These are phyloP conservation scores for Sebastes glaucus DNA, from an alignment of 2,797 vertebrate species.

Conservation along the genomic window DNA sequence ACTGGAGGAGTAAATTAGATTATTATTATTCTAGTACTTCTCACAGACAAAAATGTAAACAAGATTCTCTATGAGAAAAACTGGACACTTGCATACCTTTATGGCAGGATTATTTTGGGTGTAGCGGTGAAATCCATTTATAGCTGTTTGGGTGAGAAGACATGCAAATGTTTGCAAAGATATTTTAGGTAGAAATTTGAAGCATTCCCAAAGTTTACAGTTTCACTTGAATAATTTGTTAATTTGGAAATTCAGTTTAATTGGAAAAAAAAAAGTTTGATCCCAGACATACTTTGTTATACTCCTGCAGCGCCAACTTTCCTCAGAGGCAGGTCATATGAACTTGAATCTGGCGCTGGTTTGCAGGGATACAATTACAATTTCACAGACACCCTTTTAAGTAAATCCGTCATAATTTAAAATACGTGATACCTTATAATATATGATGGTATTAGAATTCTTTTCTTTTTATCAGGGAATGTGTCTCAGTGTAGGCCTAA, in stretches of 20 bases:
- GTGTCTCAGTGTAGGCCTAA: neutral
- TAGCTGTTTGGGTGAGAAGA: conserved; percentile 7
- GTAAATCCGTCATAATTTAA: neutral
- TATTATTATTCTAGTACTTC: neutral
- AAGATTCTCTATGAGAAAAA: conserved; percentile 18
- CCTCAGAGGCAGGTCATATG: conserved; percentile 24
- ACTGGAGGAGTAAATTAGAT: conserved; percentile 13
- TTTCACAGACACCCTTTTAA: neutral
- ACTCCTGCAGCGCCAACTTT: conserved; percentile 27
- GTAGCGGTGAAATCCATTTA: conserved; percentile 1
- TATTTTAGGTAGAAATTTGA: conserved; percentile 6
- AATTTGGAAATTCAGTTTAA: neutral
- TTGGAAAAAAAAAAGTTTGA: neutral
- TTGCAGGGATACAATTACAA: conserved; percentile 2
- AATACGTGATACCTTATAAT: neutral
- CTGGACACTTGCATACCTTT: neutral
- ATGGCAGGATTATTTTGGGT: neutral
- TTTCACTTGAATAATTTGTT: conserved; percentile 9
- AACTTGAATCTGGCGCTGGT: conserved; percentile 9
- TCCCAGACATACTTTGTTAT: conserved; percentile 27
- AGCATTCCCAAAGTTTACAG: neutral
- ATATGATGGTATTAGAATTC: neutral
- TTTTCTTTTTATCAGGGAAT: neutral
- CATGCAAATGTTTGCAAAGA: neutral
- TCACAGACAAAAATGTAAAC: neutral